Conservation (phyloP, 1,140 invertebrate genomes). For the Gryllus bimaculatus region DNA sequence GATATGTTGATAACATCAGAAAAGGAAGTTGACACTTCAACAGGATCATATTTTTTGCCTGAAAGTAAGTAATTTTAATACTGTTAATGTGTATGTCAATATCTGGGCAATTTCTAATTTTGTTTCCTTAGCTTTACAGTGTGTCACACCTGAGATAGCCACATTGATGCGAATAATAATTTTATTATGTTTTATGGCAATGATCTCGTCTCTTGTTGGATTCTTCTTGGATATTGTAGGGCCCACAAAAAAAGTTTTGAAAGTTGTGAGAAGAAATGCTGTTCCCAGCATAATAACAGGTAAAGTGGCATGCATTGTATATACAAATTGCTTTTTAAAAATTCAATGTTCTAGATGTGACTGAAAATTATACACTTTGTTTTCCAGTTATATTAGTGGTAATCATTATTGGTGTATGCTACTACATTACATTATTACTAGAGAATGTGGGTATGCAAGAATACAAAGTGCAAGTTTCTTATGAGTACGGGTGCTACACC, state of each 20-base stretch:
- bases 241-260: conserved; percentile 38
- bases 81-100: background rate
- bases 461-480: conserved; percentile 37
- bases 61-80: background rate
- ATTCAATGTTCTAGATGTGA: background rate
- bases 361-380: background rate
- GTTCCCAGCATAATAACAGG: conserved; percentile 42
- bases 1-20: background rate
- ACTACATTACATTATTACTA: conserved; percentile 40
- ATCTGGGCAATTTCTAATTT: background rate
- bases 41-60: background rate
- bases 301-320: background rate
- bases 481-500: conserved; percentile 45
- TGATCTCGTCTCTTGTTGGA: conserved; percentile 40
- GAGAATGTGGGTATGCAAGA: conserved; percentile 32
- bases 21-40: background rate
- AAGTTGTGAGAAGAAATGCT: conserved; percentile 40
- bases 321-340: background rate
- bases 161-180: conserved; percentile 43
- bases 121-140: conserved; percentile 37
- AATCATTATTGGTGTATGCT: conserved; percentile 43
- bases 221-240: conserved; percentile 42
- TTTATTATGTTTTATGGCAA: conserved; percentile 41
- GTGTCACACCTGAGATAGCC: conserved; percentile 40
- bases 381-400: conserved; percentile 40